These are phyloP conservation scores for Formica exsecta DNA, from an alignment of 1,140 invertebrate genomes.

Conservation along the genomic window DNA sequence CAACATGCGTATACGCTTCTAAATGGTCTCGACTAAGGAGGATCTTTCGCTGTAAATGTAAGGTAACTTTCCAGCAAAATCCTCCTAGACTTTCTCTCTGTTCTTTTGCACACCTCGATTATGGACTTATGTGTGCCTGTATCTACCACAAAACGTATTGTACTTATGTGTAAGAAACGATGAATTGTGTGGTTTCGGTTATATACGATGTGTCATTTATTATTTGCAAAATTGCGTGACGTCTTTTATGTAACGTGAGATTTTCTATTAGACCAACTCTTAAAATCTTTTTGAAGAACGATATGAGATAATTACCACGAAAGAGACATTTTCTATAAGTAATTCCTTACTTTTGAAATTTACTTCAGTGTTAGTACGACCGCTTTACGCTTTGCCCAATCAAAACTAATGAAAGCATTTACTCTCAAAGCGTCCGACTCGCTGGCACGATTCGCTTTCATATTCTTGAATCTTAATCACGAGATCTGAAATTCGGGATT, in stretches of 20 bases:
- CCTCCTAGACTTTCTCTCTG: neutral
- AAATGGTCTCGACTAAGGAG: constrained; percentile 68
- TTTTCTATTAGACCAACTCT: constrained; percentile 1
- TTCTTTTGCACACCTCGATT: constrained; percentile 5
- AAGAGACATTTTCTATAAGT: constrained; percentile 37
- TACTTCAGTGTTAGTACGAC: constrained; percentile 52
- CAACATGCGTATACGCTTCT: constrained; percentile 71
- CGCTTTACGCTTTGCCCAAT: constrained; percentile 58
- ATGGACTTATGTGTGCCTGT: neutral
- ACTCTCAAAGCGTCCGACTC: constrained; percentile 58
- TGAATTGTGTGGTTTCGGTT: neutral
- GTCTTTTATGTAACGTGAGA: neutral
- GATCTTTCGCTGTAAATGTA: constrained; percentile 45
- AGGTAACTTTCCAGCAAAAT: constrained; percentile 34
- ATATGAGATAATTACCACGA: constrained; percentile 46
- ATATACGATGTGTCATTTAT: neutral
- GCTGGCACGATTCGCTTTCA: constrained; percentile 57
- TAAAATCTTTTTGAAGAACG: neutral
- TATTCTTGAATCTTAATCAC: constrained; percentile 65
- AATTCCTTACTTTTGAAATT: constrained; percentile 59
- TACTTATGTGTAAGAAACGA: neutral
- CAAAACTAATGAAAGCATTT: constrained; percentile 65
- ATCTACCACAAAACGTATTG: neutral
- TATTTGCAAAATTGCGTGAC: neutral
- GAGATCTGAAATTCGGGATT: constrained; percentile 55